Evolutionary conservation across 2,797 vertebrate species (phyloP), one percentile per base, ranked within the genome.

Genomic region (Rhabdomys pumilio): DNA sequence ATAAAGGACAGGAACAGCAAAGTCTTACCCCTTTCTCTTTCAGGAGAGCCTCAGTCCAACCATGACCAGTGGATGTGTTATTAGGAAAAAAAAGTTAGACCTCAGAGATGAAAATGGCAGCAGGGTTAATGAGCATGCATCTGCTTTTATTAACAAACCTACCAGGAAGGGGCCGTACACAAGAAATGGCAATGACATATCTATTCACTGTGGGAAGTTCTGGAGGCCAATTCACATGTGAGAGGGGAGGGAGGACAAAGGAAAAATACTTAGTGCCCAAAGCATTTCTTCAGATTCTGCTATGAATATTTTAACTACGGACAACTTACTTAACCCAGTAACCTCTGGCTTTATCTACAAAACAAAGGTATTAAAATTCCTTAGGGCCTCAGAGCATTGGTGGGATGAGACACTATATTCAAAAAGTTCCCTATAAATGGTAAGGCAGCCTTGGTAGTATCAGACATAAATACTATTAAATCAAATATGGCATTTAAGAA

Each of bases 11-110:
- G 29, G 75, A 97, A 97, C 61, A 81, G 96, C 85, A 80, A 92
- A 93, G 57, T 96, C 92, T 96, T 97, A 95, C 86, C 94, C 90
- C 65, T 96, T 96, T 76, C 88, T 97, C 96, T 96, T 94, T 97
- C 69, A 87, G 91, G 89, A 95, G 82, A 95, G 91, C 63, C 94
- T 96, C 57, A 3, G 77, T 97, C 82, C 92, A 95, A 96, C 77
- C 81, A 92, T 94, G 90, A 96, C 90, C 95, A 93, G 95, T 69
- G 79, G 82, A 94, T 92, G 57, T 95, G 95, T 96, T 96, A 95
- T 86, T 95, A 96, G 85, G 41, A 88, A 83, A 96, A 86, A 96
- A 97, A 92, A 89, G 96, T 97, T 90, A 90, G 88, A 79, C 85
- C 86, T 96, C 91, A 79, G 92, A 95, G 75, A 95, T 96, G 94